Conservation (phyloP, 2,888 invertebrate species). For the Stomorhina lunata region DNA sequence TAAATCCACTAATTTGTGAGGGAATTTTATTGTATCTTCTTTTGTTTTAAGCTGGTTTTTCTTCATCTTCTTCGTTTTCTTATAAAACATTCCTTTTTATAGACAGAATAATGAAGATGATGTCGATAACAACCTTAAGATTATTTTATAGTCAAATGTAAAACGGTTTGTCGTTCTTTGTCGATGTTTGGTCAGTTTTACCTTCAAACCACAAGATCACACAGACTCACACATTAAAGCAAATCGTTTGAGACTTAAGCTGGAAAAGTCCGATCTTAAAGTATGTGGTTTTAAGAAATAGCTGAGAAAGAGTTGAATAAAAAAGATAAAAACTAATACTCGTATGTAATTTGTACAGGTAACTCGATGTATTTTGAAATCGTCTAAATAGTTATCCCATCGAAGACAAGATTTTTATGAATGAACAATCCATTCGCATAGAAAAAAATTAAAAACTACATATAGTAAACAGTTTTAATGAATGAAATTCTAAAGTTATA, state of each 20-base stretch:
- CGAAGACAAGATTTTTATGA: constrained; percentile 55
- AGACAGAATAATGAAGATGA: constrained; percentile 1
- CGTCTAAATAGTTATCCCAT: neutral
- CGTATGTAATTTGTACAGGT: constrained; percentile 56
- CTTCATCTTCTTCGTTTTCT: neutral
- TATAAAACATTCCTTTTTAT: constrained; percentile 27
- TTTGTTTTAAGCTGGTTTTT: constrained; percentile 47
- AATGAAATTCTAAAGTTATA: too few relatives aligned
- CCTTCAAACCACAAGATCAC: neutral
- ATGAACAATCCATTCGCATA: constrained; percentile 33
- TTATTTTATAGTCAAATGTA: constrained; percentile 15
- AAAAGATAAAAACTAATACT: constrained; percentile 12
- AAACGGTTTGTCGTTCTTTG: constrained; percentile 35
- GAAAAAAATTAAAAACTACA: neutral
- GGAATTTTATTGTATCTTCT: constrained; percentile 51
- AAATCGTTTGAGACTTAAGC: neutral
- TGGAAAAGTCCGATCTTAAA: neutral
- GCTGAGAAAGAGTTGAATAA: constrained; percentile 27
- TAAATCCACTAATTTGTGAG: constrained; percentile 54
- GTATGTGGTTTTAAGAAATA: constrained; percentile 22
- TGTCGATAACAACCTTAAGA: constrained; percentile 38
- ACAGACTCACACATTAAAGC: neutral
- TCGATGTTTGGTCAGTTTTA: too few relatives aligned
- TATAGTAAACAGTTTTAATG: constrained; percentile 4
- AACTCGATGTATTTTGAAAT: neutral